A percentile compares a stretch with the other conserved stretches of the same genome.
Evolutionary conservation across 2,797 vertebrate species (phyloP).

Genomic region (Clamator glandarius): DNA sequence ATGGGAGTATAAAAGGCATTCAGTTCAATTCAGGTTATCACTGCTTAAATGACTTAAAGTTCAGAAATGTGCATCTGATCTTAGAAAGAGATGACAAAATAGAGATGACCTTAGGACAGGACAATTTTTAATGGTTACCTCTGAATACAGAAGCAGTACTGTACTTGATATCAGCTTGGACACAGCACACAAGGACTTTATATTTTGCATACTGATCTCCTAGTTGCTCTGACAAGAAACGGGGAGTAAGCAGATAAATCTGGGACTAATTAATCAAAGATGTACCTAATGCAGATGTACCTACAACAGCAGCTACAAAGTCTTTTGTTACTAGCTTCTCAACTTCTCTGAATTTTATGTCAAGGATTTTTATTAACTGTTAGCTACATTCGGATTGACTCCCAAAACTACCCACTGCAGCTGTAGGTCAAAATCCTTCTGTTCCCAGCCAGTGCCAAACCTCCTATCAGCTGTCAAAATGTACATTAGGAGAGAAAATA

Average conservation of each 20-base stretch:
- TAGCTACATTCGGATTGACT: neutral
- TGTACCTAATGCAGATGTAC: fast-evolving
- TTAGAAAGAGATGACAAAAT: neutral
- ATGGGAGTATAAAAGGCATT: neutral
- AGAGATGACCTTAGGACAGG: neutral
- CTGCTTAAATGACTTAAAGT: neutral
- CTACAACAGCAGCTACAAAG: neutral
- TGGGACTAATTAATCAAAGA: neutral
- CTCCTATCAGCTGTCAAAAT: neutral
- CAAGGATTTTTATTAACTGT: neutral
- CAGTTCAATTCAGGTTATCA: neutral
- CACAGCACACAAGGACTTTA: neutral
- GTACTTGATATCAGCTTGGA: neutral
- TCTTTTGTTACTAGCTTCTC: neutral
- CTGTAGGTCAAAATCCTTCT: neutral
- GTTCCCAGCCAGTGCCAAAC: neutral
- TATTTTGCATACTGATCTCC: neutral
- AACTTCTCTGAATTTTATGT: neutral
- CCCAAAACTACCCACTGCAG: neutral
- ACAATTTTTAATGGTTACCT: neutral
- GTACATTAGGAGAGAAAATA: neutral
- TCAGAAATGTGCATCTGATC: neutral
- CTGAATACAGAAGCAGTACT: neutral
- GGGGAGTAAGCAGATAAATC: neutral
- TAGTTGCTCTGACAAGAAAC: neutral